phyloP scores from a whole-genome alignment of 2,797 vertebrate species.

The Notoglanidium macrostoma region DNA sequence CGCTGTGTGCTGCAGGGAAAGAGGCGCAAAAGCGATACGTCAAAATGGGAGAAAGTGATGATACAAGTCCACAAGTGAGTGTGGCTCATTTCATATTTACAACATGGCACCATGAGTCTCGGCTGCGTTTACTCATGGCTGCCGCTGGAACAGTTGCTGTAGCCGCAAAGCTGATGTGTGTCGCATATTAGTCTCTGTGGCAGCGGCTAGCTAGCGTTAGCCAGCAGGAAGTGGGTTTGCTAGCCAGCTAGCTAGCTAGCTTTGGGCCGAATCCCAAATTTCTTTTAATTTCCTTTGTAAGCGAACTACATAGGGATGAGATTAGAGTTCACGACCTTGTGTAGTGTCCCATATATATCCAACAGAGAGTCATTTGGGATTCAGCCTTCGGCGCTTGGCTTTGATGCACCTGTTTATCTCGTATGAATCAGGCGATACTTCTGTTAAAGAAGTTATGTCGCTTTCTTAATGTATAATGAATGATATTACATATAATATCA shows the following conservation, averaged over 20 bases:
- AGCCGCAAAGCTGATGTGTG: neutral
- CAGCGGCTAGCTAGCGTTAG: conserved; percentile 23
- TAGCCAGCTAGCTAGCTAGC: conserved; percentile 1
- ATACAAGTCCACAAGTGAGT: conserved; percentile 67
- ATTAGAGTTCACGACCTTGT: neutral
- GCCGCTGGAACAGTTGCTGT: neutral
- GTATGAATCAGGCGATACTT: neutral
- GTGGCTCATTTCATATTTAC: neutral
- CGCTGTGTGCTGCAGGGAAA: conserved; percentile 45
- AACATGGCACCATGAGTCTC: neutral
- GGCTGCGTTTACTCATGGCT: neutral
- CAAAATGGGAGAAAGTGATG: conserved; percentile 66
- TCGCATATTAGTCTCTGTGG: neutral
- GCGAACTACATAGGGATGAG: neutral
- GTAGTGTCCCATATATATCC: neutral
- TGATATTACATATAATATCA: no score
- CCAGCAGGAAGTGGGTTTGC: conserved; percentile 26
- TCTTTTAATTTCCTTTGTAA: neutral
- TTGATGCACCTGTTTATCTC: neutral
- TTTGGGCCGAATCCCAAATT: neutral
- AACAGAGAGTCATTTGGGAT: neutral
- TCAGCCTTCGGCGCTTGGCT: neutral
- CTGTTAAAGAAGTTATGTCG: neutral
- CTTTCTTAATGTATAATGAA: neutral
- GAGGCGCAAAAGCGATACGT: conserved; percentile 47